Conservation (phyloP, 1,140 invertebrate genomes). For the Trachelipus rathkii region DNA sequence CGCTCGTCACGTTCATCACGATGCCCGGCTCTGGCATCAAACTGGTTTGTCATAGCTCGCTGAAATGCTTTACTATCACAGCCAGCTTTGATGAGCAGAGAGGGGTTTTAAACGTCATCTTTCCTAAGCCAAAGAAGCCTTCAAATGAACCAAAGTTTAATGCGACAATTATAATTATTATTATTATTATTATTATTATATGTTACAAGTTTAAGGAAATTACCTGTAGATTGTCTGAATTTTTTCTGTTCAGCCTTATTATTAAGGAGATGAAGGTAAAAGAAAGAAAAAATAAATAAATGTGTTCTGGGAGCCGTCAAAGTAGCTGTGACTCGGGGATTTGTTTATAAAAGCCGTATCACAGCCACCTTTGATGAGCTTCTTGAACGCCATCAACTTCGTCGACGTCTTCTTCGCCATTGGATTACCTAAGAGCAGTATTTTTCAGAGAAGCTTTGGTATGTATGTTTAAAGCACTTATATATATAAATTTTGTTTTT, state of each 20-base stretch:
- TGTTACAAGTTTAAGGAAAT: too few relatives aligned
- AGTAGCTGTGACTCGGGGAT: conserved; percentile 49
- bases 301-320: conserved; percentile 46
- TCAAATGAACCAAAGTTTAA: not conserved
- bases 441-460: too few relatives aligned
- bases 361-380: conserved; percentile 50
- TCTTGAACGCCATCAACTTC: conserved; percentile 34
- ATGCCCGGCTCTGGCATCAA: conserved; percentile 61
- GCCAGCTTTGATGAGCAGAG: conserved; percentile 76
- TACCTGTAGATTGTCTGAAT: too few relatives aligned
- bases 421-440: too few relatives aligned
- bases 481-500: too few relatives aligned
- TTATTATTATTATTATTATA: too few relatives aligned
- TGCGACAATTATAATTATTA: not conserved
- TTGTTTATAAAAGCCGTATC: conserved; percentile 46
- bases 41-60: conserved; percentile 69
- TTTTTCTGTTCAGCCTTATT: too few relatives aligned
- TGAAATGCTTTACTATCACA: conserved; percentile 50
- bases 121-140: not conserved
- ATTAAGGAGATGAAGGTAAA: too few relatives aligned
- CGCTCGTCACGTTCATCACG: too few relatives aligned
- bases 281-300: not conserved
- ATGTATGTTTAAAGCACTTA: too few relatives aligned
- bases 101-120: conserved; percentile 49
- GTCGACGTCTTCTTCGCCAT: not conserved